These are phyloP conservation scores for Aelia acuminata DNA, from an alignment of 2,888 invertebrate species.

Conservation along the genomic window DNA sequence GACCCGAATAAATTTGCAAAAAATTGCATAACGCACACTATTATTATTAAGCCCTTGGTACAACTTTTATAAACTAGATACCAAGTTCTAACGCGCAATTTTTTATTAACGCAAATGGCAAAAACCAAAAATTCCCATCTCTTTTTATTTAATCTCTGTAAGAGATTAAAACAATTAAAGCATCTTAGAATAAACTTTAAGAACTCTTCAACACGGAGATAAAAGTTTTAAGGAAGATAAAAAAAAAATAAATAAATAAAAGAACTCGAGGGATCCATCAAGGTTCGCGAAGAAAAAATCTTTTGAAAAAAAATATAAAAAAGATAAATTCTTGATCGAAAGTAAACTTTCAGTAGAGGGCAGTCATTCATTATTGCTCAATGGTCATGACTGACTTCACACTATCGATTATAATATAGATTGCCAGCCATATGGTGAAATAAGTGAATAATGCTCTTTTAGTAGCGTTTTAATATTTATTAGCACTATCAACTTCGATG, in stretches of 20 bases:
- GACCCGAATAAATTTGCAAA: too few relatives aligned
- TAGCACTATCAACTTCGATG: not conserved
- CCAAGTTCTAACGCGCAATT: too few relatives aligned
- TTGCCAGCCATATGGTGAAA: not conserved
- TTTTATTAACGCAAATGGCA: too few relatives aligned
- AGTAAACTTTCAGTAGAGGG: not conserved
- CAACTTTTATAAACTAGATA: too few relatives aligned
- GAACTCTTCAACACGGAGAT: not conserved
- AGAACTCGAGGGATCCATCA: not conserved
- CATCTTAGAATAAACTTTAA: not conserved
- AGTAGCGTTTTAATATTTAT: not conserved
- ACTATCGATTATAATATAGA: not conserved
- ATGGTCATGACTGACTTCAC: not conserved
- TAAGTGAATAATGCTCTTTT: not conserved
- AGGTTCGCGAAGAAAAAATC: not conserved
- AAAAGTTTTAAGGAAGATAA: not conserved
- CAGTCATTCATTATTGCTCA: not conserved
- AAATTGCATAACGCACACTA: too few relatives aligned
- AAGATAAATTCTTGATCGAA: slow-evolving; percentile 4
- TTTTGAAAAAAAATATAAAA: not conserved
- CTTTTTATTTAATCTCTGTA: not conserved
- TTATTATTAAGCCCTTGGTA: too few relatives aligned
- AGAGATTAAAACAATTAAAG: not conserved
- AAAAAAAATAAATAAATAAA: not conserved
- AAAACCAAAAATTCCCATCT: too few relatives aligned